phyloP scores from a whole-genome alignment of 2,113 vertebrate species.

The Cygnus atratus region DNA sequence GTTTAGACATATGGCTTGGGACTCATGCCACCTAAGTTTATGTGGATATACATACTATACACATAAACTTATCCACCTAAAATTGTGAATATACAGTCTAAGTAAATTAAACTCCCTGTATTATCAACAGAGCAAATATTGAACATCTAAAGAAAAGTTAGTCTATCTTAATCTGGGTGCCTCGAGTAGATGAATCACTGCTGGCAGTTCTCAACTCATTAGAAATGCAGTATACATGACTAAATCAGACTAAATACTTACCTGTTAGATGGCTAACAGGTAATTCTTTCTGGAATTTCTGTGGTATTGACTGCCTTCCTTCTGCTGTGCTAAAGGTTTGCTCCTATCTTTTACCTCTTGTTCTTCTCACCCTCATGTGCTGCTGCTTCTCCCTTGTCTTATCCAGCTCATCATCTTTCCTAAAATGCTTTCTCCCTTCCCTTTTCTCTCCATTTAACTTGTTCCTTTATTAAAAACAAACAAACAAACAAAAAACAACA shows the following conservation, averaged over 20 bases:
- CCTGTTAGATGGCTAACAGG: background rate
- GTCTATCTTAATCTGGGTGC: background rate
- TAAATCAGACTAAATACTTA: background rate
- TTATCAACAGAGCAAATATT: background rate
- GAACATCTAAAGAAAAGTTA: background rate
- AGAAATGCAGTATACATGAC: background rate
- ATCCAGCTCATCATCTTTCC: background rate
- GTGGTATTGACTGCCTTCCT: background rate
- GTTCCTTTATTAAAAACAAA: background rate
- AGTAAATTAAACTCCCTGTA: background rate
- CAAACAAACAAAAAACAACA: too few species aligned
- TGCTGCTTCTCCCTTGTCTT: background rate
- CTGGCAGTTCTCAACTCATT: background rate
- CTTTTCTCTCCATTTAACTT: slow-evolving; percentile 24
- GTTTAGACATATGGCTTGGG: background rate
- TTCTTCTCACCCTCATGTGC: background rate
- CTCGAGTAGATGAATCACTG: background rate
- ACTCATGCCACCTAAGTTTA: background rate
- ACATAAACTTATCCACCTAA: background rate
- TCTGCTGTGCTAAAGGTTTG: background rate
- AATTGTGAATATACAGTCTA: background rate
- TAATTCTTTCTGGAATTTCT: background rate
- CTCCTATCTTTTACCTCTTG: background rate
- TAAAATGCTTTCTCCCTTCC: background rate
- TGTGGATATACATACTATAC: background rate